Base-by-base conservation (phyloP, 2,113 vertebrate species). In the Pithys albifrons region DNA sequence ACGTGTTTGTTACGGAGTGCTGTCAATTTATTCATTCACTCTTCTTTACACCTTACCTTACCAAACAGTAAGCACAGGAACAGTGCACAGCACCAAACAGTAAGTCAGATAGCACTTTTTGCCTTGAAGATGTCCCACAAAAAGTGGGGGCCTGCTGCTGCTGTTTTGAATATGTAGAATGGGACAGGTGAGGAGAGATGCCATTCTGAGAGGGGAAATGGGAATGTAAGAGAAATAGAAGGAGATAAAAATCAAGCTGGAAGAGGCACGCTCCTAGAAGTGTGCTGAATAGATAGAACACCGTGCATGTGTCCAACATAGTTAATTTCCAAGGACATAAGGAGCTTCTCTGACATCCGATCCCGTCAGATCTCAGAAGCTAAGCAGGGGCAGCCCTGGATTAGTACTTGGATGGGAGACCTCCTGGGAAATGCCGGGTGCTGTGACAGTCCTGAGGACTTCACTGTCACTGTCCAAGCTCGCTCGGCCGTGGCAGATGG, bases 251-350 rank as follows among this genome's bases (percentile, higher is more conserved):
- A 35, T 31, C 39, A 39, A 59, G 7, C 54, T 85, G 37, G 35
- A 55, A 82, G 58, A 72, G 19, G 35, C 13, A 12, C 16, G 22
- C 23, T 89, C 89, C 46, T 62, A 19, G 29, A 79, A 28, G 35
- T 24, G 16, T 45, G 15, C 55, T 51, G 45, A 28, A 13, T 64
- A 64, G 52, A 66, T 22, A 33, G 28, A 22, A 29, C 27, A n/a
- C 27, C 27, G 27, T 72, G 74, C 25, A 10, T 5, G 4, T 83
- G 37, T 29, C 28, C 55, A 48, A 0, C 0, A 0, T 25, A 37
- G 33, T 61, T 70, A 19, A 27, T 85, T 89, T 70, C 41, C 8
- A 55, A 46, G 43, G 45, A 66, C 23, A 8, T 3, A n/a, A 54
- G n/a, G n/a, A n/a, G n/a, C n/a, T n/a, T n/a, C n/a, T n/a, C n/a